Evolutionary conservation across 1,140 invertebrate species (phyloP).

Genomic region (Calliphora vicina): DNA sequence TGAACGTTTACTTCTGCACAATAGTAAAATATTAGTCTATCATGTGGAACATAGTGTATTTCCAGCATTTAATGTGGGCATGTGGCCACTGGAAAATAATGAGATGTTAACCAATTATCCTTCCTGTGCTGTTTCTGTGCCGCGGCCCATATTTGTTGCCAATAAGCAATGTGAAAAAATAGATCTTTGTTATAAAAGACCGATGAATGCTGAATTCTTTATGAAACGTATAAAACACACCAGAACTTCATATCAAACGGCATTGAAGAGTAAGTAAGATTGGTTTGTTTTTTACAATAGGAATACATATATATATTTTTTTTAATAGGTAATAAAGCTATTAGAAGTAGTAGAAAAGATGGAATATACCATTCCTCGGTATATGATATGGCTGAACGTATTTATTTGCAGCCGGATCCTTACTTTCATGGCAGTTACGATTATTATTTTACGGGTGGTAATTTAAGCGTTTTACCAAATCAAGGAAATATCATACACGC

Average conservation of each 20-base stretch:
- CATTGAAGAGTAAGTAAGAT: constrained; percentile 27
- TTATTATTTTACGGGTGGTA: constrained; percentile 41
- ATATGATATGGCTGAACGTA: constrained; percentile 33
- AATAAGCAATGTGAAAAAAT: constrained; percentile 25
- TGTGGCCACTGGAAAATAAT: not conserved
- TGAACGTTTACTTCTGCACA: constrained; percentile 24
- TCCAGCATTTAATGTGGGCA: constrained; percentile 32
- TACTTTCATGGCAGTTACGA: constrained; percentile 39
- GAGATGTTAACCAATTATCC: constrained; percentile 10
- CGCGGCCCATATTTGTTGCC: constrained; percentile 25
- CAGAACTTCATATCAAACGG: constrained; percentile 29
- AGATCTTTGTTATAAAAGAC: constrained; percentile 32
- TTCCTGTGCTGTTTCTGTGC: constrained; percentile 21
- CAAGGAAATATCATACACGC: constrained; percentile 31
- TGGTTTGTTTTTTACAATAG: not conserved
- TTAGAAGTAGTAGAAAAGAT: constrained; percentile 12
- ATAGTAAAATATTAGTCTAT: not conserved
- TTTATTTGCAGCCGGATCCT: constrained; percentile 36
- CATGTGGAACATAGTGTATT: constrained; percentile 24
- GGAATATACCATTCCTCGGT: constrained; percentile 18
- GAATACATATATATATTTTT: not conserved
- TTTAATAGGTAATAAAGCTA: not conserved
- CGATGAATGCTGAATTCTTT: constrained; percentile 17
- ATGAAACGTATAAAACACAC: not conserved
- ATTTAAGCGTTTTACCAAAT: constrained; percentile 29